Evolutionary conservation across 1,140 invertebrate genomes (phyloP), one percentile per base, ranked within the genome.

Genomic region (Cataglyphis hispanica): DNA sequence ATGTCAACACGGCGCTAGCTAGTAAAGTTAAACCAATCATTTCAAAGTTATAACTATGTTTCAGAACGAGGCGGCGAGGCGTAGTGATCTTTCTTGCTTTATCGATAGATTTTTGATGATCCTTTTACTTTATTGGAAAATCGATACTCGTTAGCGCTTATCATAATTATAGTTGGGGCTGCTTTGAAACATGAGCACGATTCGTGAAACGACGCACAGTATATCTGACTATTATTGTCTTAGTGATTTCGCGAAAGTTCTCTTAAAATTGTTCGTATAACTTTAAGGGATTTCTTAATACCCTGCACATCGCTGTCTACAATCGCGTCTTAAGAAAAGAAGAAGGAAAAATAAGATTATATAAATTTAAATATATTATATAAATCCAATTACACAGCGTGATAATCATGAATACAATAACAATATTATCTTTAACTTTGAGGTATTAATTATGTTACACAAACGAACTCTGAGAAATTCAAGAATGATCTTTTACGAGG

Each of bases 161-260:
- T 74, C 40, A 61, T 83, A 83, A 83, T 83, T 83, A 58, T 22
- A 60, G n/a, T 37, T 43, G n/a, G 11, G 50, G 37, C 16, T 31
- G 56, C 50, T 46, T 31, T 19, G 16, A 66, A 10, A 34, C 40
- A 31, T 0, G 40, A 61, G 22, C 11, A 16, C 34, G 46, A 27
- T 27, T 56, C 77, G 46, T 13, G 66, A 25, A 37, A 31, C 34
- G 43, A 13, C 31, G 27, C 40, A 11, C 61, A 6, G 25, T 60
- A 60, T 83, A 83, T 74, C 78, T 74, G 11, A 74, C 11, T 40
- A 19, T 83, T 83, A 72, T 83, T 83, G 67, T 83, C 78, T 83
- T 58, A 83, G 78, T 22, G 78, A 83, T 83, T 83, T 72, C 37
- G 8, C 37, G 8, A 83, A 83, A 83, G 78, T 83, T 83, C 25